Evolutionary conservation across 2,797 vertebrate genomes (phyloP).

Genomic region (Poecilia picta): DNA sequence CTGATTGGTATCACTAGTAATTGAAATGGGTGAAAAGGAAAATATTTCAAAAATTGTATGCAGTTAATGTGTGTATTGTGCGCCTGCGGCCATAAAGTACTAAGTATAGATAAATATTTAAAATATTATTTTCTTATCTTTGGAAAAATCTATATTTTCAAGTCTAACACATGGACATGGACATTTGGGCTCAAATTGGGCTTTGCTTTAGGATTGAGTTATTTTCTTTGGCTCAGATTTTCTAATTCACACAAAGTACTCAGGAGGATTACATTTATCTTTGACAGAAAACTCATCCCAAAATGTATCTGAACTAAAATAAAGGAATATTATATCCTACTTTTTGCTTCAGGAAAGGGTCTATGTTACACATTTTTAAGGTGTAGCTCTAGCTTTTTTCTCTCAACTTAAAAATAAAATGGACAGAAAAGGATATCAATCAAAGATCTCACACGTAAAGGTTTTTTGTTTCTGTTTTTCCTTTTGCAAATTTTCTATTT

Average conservation of each 20-base stretch:
- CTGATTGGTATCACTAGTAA: neutral
- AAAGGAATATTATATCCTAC: neutral
- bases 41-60: neutral
- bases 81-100: too few species aligned
- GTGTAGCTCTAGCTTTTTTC: neutral
- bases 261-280: neutral
- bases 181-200: neutral
- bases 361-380: neutral
- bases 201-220: neutral
- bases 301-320: neutral
- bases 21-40: neutral
- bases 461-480: neutral
- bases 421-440: neutral
- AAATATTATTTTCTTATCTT: too few species aligned
- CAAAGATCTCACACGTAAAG: neutral
- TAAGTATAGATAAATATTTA: too few species aligned
- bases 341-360: neutral
- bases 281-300: neutral
- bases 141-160: too few species aligned
- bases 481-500: neutral
- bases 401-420: neutral
- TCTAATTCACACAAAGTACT: neutral
- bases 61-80: neutral
- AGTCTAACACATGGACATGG: too few species aligned
- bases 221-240: neutral